Evolutionary conservation across 2,113 vertebrate genomes (phyloP).

Genomic region (Aspidoscelis tigris): DNA sequence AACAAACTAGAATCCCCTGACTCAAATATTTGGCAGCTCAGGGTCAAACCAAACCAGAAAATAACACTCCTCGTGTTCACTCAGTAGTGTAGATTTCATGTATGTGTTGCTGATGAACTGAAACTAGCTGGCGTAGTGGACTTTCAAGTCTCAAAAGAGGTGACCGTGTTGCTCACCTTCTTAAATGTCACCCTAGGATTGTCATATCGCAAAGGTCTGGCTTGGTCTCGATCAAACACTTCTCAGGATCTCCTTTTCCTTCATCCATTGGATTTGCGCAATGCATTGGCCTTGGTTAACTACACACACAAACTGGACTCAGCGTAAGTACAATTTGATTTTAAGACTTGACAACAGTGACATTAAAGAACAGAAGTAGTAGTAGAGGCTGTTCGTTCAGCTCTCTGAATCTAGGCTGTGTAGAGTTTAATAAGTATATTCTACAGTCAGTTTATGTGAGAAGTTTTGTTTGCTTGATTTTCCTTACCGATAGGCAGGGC

Average conservation of each 20-base stretch:
- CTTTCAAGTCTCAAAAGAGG: neutral
- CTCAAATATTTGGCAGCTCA: too few relatives aligned
- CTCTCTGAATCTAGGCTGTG: neutral
- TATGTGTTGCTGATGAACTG: neutral
- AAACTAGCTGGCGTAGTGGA: neutral
- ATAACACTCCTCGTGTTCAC: too few relatives aligned
- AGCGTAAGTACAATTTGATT: slow-evolving; percentile 73
- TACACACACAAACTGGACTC: slow-evolving; percentile 70
- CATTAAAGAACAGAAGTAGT: neutral
- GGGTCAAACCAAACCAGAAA: too few relatives aligned
- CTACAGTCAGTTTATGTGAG: neutral
- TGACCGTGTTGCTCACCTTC: neutral
- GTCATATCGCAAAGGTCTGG: slow-evolving; percentile 92
- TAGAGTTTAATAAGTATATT: neutral
- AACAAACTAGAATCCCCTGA: too few relatives aligned
- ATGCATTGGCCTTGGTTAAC: slow-evolving; percentile 73
- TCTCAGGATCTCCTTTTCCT: slow-evolving; percentile 82
- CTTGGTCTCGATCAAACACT: slow-evolving; percentile 82
- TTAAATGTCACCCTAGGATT: slow-evolving; percentile 80
- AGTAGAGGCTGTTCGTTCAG: neutral
- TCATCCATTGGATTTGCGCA: slow-evolving; percentile 84
- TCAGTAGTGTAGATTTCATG: neutral
- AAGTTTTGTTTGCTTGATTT: neutral
- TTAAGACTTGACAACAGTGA: neutral
- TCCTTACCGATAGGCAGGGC: too few relatives aligned